Evolutionary conservation across 2,888 invertebrate species (phyloP).

Genomic region (Malacosoma neustria): DNA sequence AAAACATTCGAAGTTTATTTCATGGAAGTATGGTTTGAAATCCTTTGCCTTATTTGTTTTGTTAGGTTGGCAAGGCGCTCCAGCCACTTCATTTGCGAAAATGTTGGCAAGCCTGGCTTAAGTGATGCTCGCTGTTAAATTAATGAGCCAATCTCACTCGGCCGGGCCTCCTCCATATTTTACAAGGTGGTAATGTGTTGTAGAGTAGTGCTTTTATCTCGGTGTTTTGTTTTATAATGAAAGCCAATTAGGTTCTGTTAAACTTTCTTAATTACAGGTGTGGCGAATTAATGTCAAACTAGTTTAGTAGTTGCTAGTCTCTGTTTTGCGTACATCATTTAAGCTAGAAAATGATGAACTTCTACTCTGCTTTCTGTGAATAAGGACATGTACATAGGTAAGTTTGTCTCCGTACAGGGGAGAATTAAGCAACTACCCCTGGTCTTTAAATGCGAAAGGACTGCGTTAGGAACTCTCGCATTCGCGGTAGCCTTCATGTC

Average conservation of each 20-base stretch:
- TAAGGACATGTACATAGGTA: no score
- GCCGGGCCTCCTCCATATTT: conserved; percentile 60
- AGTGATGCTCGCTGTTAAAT: conserved; percentile 73
- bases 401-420: no score
- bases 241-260: neutral
- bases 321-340: no score
- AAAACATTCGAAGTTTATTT: conserved; percentile 14
- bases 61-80: conserved; percentile 32
- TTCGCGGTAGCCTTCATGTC: no score
- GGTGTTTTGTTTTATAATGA: conserved; percentile 1
- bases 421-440: no score
- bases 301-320: no score
- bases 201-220: conserved; percentile 27
- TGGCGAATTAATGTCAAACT: neutral
- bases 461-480: no score
- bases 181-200: conserved; percentile 68
- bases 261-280: neutral
- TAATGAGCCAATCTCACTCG: conserved; percentile 70
- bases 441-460: no score
- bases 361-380: no score
- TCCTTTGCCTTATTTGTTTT: conserved; percentile 8
- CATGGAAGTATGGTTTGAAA: conserved; percentile 7
- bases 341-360: no score
- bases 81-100: conserved; percentile 69
- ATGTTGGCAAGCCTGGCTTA: conserved; percentile 67